Conservation (phyloP, 2,113 vertebrate genomes). For the Ginglymostoma cirratum region DNA sequence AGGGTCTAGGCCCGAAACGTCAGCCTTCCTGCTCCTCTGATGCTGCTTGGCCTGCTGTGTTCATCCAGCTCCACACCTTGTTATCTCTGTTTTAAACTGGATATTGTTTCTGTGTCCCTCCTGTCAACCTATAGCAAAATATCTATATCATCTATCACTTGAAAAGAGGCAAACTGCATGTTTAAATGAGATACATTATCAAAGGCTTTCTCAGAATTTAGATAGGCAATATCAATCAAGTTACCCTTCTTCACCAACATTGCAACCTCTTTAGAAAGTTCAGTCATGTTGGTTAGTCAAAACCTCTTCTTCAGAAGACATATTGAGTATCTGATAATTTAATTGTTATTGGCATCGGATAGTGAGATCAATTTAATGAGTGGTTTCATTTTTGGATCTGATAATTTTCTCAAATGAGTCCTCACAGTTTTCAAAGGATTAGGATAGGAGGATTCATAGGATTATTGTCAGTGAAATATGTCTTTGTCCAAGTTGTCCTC, state of each 20-base stretch:
- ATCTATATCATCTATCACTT: background rate
- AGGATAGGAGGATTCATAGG: background rate
- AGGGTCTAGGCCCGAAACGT: too few relatives aligned
- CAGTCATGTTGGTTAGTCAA: background rate
- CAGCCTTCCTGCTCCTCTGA: too few relatives aligned
- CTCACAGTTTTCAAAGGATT: background rate
- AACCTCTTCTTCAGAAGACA: background rate
- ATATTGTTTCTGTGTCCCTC: background rate
- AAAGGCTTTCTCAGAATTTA: background rate
- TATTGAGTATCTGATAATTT: background rate
- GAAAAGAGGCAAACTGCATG: background rate
- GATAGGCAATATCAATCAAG: background rate
- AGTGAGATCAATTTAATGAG: background rate
- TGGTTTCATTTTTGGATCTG: background rate
- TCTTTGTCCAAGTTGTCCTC: background rate
- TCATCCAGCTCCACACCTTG: too few relatives aligned
- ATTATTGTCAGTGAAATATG: background rate
- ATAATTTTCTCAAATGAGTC: background rate
- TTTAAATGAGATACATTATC: background rate
- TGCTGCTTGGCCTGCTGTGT: too few relatives aligned
- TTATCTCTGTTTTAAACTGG: background rate
- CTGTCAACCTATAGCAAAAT: background rate
- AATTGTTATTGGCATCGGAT: background rate
- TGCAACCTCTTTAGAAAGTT: background rate
- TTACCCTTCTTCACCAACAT: background rate